Conservation (phyloP, 2,888 invertebrate genomes). For the Synergus laeviventris region DNA sequence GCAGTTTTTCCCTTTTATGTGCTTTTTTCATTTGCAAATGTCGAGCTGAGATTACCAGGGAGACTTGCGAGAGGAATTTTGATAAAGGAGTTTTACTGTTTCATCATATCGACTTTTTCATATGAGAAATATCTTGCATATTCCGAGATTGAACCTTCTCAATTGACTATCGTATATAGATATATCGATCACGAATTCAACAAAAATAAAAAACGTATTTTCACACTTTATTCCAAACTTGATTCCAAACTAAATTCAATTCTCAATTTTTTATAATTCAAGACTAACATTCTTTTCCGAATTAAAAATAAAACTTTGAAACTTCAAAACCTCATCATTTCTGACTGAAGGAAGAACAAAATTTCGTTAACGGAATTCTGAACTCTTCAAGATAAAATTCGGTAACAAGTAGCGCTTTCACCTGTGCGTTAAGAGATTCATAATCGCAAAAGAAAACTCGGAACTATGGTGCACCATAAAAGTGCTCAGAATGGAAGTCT, state of each 20-base stretch:
- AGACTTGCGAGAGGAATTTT: background rate
- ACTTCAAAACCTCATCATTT: background rate
- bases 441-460: constrained; percentile 16
- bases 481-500: constrained; percentile 7
- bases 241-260: too few species aligned
- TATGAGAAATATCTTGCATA: too few species aligned
- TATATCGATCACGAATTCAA: too few species aligned
- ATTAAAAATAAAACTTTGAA: background rate
- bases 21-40: constrained; percentile 8
- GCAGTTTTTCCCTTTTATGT: constrained; percentile 19
- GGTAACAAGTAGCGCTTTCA: constrained; percentile 34
- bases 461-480: constrained; percentile 6
- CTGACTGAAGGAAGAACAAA: background rate
- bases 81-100: background rate
- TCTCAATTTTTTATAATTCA: background rate
- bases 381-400: background rate
- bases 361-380: background rate
- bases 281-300: background rate
- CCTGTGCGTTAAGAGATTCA: constrained; percentile 1
- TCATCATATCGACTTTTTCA: too few species aligned
- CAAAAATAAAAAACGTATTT: too few species aligned
- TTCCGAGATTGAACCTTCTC: too few species aligned
- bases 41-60: background rate
- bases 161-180: too few species aligned
- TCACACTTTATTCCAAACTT: too few species aligned